phyloP scores from a whole-genome alignment of 2,113 vertebrate species.

The Erpornis zantholeuca region DNA sequence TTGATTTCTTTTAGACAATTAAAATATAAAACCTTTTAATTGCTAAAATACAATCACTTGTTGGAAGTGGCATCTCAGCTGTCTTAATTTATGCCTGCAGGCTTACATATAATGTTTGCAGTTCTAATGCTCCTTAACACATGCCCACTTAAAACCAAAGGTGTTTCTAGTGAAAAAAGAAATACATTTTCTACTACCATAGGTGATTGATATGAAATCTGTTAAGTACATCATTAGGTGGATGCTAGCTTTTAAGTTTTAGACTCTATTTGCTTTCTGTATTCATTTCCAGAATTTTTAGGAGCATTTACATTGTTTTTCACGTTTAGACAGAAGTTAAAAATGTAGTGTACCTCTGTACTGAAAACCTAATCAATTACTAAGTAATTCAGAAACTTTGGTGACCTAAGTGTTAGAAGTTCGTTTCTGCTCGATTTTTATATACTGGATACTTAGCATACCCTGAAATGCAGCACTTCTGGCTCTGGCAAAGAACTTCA shows the following conservation, averaged over 20 bases:
- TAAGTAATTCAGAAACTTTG: background rate
- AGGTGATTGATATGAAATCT: background rate
- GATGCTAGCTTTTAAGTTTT: background rate
- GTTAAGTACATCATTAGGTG: background rate
- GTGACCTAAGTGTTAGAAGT: background rate
- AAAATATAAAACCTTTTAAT: background rate
- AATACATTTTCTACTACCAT: background rate
- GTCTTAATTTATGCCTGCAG: background rate
- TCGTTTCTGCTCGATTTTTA: background rate
- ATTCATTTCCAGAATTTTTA: background rate
- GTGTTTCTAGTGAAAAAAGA: background rate
- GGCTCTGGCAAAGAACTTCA: background rate
- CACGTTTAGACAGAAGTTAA: background rate
- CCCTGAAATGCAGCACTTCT: background rate
- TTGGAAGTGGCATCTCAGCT: background rate
- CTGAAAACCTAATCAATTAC: background rate
- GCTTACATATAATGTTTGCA: background rate
- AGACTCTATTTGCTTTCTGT: background rate
- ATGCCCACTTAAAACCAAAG: background rate
- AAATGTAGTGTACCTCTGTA: background rate
- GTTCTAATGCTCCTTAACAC: background rate
- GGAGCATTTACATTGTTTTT: background rate
- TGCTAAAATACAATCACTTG: background rate
- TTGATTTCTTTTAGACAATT: background rate
- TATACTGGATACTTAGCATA: background rate